These are phyloP conservation scores for Dipodomys spectabilis DNA, from an alignment of 2,113 vertebrate genomes.

Conservation along the genomic window DNA sequence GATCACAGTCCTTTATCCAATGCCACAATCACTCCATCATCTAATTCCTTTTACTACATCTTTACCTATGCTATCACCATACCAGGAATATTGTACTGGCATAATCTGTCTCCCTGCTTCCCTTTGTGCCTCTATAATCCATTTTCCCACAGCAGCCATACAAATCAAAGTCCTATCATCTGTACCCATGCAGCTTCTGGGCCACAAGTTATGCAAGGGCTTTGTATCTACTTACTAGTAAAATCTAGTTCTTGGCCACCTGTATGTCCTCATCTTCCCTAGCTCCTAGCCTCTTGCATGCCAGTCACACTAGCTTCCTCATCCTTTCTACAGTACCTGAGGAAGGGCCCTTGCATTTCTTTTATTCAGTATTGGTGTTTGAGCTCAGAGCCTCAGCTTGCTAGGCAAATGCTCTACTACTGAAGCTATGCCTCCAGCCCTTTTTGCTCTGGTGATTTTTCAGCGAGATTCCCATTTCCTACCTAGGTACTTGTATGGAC, in stretches of 20 bases:
- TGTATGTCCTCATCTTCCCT: no score
- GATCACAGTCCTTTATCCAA: neutral
- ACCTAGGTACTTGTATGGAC: no score
- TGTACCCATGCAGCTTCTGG: neutral
- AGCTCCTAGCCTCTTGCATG: neutral
- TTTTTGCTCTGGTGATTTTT: no score
- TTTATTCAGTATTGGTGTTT: no score
- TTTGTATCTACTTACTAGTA: neutral
- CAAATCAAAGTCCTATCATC: neutral
- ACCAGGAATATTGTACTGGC: neutral
- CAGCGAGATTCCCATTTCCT: no score
- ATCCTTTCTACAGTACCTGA: neutral
- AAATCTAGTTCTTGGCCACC: no score
- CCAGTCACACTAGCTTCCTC: neutral
- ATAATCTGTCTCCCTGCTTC: neutral
- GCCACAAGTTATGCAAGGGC: neutral
- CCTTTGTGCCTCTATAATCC: neutral
- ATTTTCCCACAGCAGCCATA: neutral
- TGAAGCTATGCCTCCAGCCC: no score
- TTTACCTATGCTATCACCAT: neutral
- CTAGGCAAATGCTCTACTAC: no score
- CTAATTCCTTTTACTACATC: neutral
- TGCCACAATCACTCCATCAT: neutral
- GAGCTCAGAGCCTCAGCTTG: no score
- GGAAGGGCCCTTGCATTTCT: neutral